Evolutionary conservation across 2,797 vertebrate genomes (phyloP).

Genomic region (Acrossocheilus fasciatus): DNA sequence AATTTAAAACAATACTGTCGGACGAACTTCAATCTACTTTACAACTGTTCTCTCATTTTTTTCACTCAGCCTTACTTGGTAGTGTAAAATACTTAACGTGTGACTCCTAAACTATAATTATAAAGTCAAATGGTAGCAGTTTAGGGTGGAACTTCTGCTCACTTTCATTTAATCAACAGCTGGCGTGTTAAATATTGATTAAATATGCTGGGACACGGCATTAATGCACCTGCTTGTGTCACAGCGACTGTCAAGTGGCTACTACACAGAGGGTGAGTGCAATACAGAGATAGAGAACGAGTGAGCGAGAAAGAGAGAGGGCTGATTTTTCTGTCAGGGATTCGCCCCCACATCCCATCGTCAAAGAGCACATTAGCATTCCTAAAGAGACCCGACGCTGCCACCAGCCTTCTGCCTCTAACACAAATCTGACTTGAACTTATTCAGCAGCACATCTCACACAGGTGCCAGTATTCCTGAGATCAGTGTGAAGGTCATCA

Average conservation of each 20-base stretch:
- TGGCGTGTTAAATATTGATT: slow-evolving; percentile 29
- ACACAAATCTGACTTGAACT: neutral
- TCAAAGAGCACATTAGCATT: slow-evolving; percentile 39
- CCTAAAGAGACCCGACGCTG: slow-evolving; percentile 1
- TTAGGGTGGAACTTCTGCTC: slow-evolving; percentile 5
- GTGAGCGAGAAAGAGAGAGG: neutral
- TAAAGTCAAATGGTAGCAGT: neutral
- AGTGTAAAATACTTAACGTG: neutral
- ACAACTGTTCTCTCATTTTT: neutral
- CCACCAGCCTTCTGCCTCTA: neutral
- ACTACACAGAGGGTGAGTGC: neutral
- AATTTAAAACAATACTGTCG: neutral
- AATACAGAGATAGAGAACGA: neutral
- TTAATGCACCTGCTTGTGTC: slow-evolving; percentile 12
- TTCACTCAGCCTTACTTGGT: neutral
- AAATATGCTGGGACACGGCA: slow-evolving; percentile 24
- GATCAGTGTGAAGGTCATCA: slow-evolving; percentile 11
- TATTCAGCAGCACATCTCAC: slow-evolving; percentile 1
- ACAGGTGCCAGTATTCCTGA: neutral
- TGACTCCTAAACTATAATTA: neutral
- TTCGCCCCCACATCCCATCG: slow-evolving; percentile 30
- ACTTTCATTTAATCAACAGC: slow-evolving; percentile 20
- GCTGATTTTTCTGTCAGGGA: neutral
- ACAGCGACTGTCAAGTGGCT: neutral
- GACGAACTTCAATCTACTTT: neutral